These are phyloP conservation scores for Mnemiopsis leidyi DNA, from an alignment of 37 sponge, comb jelly and placozoan genomes.

Conservation along the genomic window DNA sequence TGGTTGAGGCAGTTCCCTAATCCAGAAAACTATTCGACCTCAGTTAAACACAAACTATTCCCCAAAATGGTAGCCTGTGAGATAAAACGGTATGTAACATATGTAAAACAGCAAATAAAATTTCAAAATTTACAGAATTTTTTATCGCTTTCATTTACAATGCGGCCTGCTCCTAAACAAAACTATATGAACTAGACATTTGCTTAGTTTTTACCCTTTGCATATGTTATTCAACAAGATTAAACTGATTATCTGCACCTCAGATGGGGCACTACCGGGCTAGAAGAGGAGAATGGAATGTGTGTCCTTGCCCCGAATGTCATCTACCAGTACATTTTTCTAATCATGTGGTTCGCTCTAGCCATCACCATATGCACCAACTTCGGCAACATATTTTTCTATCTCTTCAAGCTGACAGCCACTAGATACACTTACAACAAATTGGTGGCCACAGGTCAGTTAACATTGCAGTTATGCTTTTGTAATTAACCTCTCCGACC, in stretches of 20 bases:
- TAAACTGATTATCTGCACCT: background rate
- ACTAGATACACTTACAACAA: constrained; percentile 47
- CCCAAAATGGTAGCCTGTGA: constrained; percentile 64
- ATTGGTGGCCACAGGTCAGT: constrained; percentile 45
- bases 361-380: constrained; percentile 55
- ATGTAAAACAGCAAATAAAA: background rate
- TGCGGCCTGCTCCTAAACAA: no score
- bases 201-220: background rate
- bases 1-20: constrained; percentile 54
- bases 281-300: constrained; percentile 62
- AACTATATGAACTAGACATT: no score
- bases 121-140: background rate
- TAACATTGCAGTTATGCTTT: no score
- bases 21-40: constrained; percentile 18
- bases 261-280: constrained; percentile 38
- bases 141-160: background rate
- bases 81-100: constrained; percentile 48
- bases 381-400: constrained; percentile 64
- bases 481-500: no score
- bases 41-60: constrained; percentile 62
- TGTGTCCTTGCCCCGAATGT: constrained; percentile 53
- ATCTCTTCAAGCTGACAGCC: constrained; percentile 43
- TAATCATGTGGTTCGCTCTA: constrained; percentile 65
- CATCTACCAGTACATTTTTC: constrained; percentile 52
- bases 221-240: background rate